Evolutionary conservation across 2,113 vertebrate genomes (phyloP).

Genomic region (Todiramphus saurophagus): DNA sequence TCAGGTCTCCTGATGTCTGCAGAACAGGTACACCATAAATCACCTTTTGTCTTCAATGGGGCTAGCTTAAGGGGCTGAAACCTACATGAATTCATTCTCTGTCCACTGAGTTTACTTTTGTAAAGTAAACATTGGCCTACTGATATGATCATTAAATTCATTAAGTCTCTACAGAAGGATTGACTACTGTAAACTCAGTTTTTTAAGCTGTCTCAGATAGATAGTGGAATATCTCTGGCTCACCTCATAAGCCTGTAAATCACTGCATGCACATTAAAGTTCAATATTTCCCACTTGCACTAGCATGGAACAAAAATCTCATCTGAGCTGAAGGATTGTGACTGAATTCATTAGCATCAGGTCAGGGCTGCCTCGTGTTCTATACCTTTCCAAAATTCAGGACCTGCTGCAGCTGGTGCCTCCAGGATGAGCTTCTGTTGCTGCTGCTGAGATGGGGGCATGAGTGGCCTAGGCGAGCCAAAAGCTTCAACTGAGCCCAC

Average conservation of each 20-base stretch:
- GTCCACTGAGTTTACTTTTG: neutral
- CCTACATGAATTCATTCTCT: neutral
- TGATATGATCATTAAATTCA: neutral
- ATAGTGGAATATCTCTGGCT: neutral
- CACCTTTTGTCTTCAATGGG: neutral
- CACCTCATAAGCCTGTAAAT: neutral
- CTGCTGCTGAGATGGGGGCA: neutral
- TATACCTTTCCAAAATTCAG: neutral
- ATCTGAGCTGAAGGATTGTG: neutral
- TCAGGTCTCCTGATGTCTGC: neutral
- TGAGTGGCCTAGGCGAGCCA: accelerated
- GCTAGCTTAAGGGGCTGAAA: neutral
- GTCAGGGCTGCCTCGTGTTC: neutral
- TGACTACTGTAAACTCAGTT: neutral
- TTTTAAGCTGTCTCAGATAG: constrained; percentile 2
- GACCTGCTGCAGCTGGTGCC: neutral
- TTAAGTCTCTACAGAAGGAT: neutral
- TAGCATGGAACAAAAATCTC: neutral
- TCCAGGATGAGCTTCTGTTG: neutral
- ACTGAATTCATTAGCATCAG: neutral
- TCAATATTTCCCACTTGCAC: neutral
- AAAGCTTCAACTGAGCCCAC: neutral
- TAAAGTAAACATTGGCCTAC: neutral
- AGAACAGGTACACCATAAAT: neutral
- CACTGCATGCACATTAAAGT: neutral